Evolutionary conservation across 2,888 invertebrate genomes (phyloP).

Genomic region (Dioctria linearis): DNA sequence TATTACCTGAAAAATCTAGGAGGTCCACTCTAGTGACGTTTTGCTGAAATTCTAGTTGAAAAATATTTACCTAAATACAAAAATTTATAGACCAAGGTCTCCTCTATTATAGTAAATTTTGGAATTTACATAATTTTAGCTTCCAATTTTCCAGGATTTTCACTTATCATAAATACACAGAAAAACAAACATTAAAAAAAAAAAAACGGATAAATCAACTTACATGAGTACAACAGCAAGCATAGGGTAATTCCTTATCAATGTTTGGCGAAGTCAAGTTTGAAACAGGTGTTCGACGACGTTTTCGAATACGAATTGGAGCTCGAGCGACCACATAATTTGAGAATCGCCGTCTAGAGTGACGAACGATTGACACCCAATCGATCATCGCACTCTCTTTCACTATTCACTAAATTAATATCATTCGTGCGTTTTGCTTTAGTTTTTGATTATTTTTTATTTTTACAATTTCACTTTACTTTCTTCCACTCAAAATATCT

Average conservation of each 20-base stretch:
- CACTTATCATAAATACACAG: neutral
- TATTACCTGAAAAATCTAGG: no score
- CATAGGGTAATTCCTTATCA: constrained; percentile 61
- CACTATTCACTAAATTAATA: neutral
- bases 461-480: neutral
- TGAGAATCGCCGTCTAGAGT: constrained; percentile 80
- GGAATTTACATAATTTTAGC: no score
- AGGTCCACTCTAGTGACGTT: no score
- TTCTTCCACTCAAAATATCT: neutral
- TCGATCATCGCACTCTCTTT: constrained; percentile 77
- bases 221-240: constrained; percentile 69
- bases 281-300: constrained; percentile 71
- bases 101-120: no score
- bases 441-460: neutral
- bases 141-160: no score
- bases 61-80: no score
- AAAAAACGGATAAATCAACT: constrained; percentile 59
- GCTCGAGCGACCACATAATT: constrained; percentile 78
- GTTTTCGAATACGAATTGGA: constrained; percentile 77
- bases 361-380: constrained; percentile 84
- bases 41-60: no score
- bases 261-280: constrained; percentile 56
- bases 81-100: no score
- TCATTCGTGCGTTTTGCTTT: neutral
- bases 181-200: neutral